Percentiles rank a stretch among this genome's conserved stretches.
These are phyloP conservation scores for Platycnemis pennipes DNA, from an alignment of 2,888 invertebrate genomes.

Conservation along the genomic window DNA sequence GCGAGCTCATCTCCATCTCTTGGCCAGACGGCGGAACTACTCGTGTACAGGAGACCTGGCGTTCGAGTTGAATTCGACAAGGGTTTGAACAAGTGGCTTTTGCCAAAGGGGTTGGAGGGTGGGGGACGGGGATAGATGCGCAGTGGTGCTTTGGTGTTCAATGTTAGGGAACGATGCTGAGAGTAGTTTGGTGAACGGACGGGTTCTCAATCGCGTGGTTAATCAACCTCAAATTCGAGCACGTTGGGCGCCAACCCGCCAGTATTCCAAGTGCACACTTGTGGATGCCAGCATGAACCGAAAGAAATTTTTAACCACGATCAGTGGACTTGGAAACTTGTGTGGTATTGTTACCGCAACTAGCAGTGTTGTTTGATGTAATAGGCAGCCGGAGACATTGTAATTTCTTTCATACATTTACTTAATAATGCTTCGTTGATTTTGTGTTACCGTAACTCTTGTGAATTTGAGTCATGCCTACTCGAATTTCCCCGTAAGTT, in stretches of 20 bases:
- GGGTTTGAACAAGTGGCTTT: background rate
- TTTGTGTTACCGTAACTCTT: too few relatives aligned
- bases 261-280: background rate
- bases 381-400: too few relatives aligned
- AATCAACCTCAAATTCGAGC: constrained; percentile 14
- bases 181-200: background rate
- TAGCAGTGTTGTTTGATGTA: too few relatives aligned
- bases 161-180: background rate
- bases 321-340: background rate
- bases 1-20: constrained; percentile 56
- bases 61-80: constrained; percentile 29
- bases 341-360: too few relatives aligned
- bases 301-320: background rate
- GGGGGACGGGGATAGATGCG: background rate
- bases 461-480: too few relatives aligned
- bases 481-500: too few relatives aligned
- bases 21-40: constrained; percentile 54
- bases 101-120: background rate
- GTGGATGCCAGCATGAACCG: background rate
- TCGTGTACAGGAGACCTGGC: constrained; percentile 36
- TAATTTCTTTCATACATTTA: too few relatives aligned
- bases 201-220: constrained; percentile 1
- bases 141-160: constrained; percentile 17
- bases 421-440: too few relatives aligned
- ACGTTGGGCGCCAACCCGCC: background rate